Conservation (phyloP, 2,113 vertebrate species). For the Lagenorhynchus albirostris region DNA sequence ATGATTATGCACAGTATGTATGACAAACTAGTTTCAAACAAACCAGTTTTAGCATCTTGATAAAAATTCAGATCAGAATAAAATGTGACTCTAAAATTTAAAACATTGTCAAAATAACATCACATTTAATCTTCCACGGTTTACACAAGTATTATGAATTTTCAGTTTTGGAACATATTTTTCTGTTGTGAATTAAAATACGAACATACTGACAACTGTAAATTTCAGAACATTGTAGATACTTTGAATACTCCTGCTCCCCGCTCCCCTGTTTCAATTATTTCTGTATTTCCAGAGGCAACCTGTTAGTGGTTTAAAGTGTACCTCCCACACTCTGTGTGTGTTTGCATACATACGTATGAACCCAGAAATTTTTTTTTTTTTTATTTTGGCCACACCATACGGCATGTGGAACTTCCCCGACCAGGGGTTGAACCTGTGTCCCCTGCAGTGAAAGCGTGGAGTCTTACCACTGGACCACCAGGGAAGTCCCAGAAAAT, state of each 20-base stretch:
- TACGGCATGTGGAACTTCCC: no score
- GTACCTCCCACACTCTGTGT: background rate
- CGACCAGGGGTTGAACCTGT: no score
- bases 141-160: slow-evolving; percentile 68
- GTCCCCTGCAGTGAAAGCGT: no score
- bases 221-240: slow-evolving; percentile 63
- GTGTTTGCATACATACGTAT: background rate
- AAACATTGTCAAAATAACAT: slow-evolving; percentile 80
- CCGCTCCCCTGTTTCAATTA: background rate
- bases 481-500: background rate
- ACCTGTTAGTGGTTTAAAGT: background rate
- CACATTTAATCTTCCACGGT: slow-evolving; percentile 75
- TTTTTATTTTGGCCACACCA: no score
- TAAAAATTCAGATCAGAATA: slow-evolving; percentile 82
- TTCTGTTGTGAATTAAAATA: slow-evolving; percentile 81
- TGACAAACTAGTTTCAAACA: slow-evolving; percentile 77
- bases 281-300: slow-evolving; percentile 23
- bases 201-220: slow-evolving; percentile 69
- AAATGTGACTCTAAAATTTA: slow-evolving; percentile 76
- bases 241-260: background rate
- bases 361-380: background rate
- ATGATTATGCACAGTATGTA: slow-evolving; percentile 80
- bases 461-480: no score
- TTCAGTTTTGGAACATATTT: slow-evolving; percentile 67
- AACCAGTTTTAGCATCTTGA: slow-evolving; percentile 77